A percentile compares a stretch with the other conserved stretches of the same genome.
Evolutionary conservation across 1,140 invertebrate species (phyloP).

Genomic region (Hetaerina americana): DNA sequence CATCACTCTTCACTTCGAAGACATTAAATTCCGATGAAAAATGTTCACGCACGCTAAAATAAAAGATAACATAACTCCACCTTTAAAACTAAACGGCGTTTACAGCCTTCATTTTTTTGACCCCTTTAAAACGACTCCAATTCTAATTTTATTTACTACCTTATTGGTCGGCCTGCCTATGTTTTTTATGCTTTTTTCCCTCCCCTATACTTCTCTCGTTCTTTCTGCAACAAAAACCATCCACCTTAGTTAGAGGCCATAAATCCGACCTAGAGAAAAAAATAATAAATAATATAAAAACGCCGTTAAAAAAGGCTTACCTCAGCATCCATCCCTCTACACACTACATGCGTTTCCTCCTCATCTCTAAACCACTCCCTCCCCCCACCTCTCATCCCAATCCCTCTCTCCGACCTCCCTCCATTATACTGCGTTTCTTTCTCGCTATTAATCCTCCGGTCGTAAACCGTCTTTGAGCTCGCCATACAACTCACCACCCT

Average conservation of each 20-base stretch:
- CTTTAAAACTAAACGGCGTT: neutral
- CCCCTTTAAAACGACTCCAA: neutral
- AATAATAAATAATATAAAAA: neutral
- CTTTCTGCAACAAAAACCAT: no score
- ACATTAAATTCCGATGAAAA: no score
- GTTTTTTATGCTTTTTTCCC: no score
- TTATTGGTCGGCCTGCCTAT: no score
- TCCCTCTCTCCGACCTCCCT: no score
- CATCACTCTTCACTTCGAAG: no score
- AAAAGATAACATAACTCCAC: no score
- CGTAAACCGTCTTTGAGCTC: neutral
- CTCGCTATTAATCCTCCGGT: neutral
- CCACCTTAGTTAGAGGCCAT: neutral
- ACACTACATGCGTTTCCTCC: no score
- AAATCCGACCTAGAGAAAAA: neutral
- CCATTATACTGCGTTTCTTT: neutral
- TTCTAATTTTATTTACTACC: neutral
- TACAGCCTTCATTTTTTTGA: neutral
- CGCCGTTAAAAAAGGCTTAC: neutral
- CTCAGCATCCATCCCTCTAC: no score
- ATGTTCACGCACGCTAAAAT: no score
- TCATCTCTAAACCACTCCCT: no score
- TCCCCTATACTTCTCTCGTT: no score
- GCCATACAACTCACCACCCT: neutral
- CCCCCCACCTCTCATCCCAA: neutral